Conservation (phyloP, 2,113 vertebrate genomes). For the Notarius quadriscutis region DNA sequence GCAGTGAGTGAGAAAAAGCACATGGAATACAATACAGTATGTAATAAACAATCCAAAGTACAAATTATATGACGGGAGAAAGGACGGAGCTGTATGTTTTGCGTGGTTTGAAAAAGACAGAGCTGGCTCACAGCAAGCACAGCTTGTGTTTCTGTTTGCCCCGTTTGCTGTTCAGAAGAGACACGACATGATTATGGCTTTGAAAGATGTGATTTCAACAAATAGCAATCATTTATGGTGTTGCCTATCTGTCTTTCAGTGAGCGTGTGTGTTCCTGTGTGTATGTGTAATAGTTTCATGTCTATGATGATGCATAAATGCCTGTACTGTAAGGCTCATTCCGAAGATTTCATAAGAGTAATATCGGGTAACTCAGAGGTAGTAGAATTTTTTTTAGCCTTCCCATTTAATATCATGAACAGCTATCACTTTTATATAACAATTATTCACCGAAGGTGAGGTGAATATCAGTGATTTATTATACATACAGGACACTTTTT, state of each 20-base stretch:
- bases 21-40: background rate
- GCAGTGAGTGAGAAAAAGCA: background rate
- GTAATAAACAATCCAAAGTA: background rate
- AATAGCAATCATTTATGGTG: background rate
- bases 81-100: background rate
- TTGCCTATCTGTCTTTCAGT: background rate
- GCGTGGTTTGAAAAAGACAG: background rate
- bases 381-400: background rate
- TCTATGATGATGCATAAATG: background rate
- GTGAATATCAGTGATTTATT: too few relatives aligned
- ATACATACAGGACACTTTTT: too few relatives aligned
- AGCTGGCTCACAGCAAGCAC: background rate
- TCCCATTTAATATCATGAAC: background rate
- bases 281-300: background rate
- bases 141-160: background rate
- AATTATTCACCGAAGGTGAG: too few relatives aligned
- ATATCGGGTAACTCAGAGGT: background rate
- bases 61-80: background rate
- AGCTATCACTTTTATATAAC: background rate
- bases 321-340: background rate
- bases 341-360: background rate
- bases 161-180: background rate
- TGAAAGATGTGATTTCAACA: background rate
- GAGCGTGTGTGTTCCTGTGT: background rate
- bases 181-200: background rate